Evolutionary conservation across 2,113 vertebrate genomes (phyloP).

Genomic region (Aptenodytes patagonicus): DNA sequence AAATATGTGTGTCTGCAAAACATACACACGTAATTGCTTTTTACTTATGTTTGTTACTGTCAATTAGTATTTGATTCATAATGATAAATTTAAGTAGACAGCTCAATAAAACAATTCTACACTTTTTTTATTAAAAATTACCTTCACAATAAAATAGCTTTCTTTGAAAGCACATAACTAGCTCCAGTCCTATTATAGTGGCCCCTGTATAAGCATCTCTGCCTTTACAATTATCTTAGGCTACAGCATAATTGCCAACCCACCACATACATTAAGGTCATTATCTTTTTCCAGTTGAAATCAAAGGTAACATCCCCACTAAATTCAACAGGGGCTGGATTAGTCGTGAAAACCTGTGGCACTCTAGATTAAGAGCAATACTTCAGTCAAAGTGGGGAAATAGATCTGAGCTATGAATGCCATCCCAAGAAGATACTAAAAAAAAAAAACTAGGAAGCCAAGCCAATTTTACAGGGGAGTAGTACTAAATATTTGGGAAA

Average conservation of each 20-base stretch:
- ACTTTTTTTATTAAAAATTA: not conserved
- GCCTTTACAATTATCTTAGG: not conserved
- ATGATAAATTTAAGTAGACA: not conserved
- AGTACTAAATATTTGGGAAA: not conserved
- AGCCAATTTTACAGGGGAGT: not conserved
- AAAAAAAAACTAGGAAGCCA: not conserved
- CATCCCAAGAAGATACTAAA: not conserved
- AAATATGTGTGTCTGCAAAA: not conserved
- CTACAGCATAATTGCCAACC: not conserved
- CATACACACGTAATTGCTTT: accelerated
- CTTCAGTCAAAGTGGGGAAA: not conserved
- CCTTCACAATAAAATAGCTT: not conserved
- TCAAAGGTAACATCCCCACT: not conserved
- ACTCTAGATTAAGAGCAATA: not conserved
- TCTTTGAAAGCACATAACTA: not conserved
- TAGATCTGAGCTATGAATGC: not conserved
- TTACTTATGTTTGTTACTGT: not conserved
- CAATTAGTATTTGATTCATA: not conserved
- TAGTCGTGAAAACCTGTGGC: not conserved
- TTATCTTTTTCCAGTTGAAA: not conserved
- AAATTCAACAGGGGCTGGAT: not conserved
- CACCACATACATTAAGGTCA: not conserved
- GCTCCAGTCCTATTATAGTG: not conserved
- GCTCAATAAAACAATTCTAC: not conserved
- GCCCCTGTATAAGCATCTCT: not conserved